Percentiles rank a stretch among this genome's conserved stretches.
Conservation (phyloP, 2,113 vertebrate genomes). For the Calidris pugnax region DNA sequence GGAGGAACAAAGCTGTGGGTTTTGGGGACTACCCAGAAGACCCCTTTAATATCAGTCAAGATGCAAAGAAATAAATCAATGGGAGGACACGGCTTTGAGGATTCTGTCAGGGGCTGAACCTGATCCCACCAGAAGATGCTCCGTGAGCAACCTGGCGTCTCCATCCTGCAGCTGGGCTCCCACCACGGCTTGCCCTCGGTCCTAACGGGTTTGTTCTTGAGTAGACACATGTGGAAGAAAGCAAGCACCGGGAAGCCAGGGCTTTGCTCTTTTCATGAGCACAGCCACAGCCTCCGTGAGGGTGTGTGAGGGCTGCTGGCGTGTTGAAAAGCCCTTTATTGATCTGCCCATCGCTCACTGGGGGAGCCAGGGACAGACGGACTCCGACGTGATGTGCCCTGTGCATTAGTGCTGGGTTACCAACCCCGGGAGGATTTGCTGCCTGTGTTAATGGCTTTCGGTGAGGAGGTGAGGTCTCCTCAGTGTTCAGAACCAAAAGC, state of each 20-base stretch:
- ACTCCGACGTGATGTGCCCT: not conserved
- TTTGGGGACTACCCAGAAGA: not conserved
- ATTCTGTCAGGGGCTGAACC: not conserved
- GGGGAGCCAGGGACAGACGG: not conserved
- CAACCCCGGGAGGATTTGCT: not conserved
- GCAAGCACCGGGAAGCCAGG: fast-evolving
- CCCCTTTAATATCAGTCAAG: not conserved
- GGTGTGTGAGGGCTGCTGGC: not conserved
- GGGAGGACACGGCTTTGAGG: fast-evolving
- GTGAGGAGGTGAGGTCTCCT: not conserved
- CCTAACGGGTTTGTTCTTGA: not conserved
- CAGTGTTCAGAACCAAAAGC: not conserved
- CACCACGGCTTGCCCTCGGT: fast-evolving
- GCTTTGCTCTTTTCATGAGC: not conserved
- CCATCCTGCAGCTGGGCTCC: not conserved
- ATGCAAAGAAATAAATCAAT: not conserved
- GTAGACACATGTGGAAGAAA: not conserved
- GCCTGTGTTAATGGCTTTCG: not conserved
- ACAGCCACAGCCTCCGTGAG: not conserved
- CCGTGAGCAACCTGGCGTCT: fast-evolving
- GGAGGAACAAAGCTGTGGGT: not conserved
- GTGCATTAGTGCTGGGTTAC: not conserved
- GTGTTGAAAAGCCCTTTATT: not conserved
- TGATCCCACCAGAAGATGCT: not conserved
- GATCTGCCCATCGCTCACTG: not conserved